Percentiles rank a stretch among this genome's conserved stretches.
These are phyloP conservation scores for Drosophila paranaensis DNA, from an alignment of 2,888 invertebrate species.

Conservation along the genomic window DNA sequence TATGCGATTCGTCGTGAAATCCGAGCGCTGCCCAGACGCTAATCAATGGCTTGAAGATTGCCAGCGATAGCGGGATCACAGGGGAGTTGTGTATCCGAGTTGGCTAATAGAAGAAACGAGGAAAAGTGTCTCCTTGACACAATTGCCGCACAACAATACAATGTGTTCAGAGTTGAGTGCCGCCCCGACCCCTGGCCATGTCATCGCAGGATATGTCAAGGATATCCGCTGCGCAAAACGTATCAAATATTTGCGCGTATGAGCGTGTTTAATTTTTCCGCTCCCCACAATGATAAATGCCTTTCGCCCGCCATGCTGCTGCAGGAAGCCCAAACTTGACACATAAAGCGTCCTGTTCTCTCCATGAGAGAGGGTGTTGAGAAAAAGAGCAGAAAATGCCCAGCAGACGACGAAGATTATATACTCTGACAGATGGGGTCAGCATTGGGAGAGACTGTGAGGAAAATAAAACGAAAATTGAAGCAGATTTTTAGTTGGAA, in stretches of 20 bases:
- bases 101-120: constrained; percentile 8
- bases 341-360: constrained; percentile 68
- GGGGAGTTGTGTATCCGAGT: constrained; percentile 3
- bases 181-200: not conserved
- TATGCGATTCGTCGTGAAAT: constrained; percentile 46
- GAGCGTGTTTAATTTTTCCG: constrained; percentile 70
- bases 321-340: constrained; percentile 69
- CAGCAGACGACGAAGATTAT: too few relatives aligned
- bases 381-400: too few relatives aligned
- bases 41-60: constrained; percentile 54
- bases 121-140: constrained; percentile 46
- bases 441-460: too few relatives aligned
- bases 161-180: constrained; percentile 46
- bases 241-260: constrained; percentile 40
- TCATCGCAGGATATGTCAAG: constrained; percentile 84
- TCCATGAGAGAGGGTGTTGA: constrained; percentile 15
- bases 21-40: constrained; percentile 34
- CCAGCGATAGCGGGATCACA: constrained; percentile 36
- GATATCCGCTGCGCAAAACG: constrained; percentile 83
- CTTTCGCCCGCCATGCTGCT: constrained; percentile 48
- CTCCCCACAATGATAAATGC: constrained; percentile 69
- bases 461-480: too few relatives aligned
- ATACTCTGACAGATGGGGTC: too few relatives aligned
- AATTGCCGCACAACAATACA: constrained; percentile 63
- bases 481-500: too few relatives aligned